These are phyloP conservation scores for Champsocephalus esox DNA, from an alignment of 2,797 vertebrate species.

Conservation along the genomic window DNA sequence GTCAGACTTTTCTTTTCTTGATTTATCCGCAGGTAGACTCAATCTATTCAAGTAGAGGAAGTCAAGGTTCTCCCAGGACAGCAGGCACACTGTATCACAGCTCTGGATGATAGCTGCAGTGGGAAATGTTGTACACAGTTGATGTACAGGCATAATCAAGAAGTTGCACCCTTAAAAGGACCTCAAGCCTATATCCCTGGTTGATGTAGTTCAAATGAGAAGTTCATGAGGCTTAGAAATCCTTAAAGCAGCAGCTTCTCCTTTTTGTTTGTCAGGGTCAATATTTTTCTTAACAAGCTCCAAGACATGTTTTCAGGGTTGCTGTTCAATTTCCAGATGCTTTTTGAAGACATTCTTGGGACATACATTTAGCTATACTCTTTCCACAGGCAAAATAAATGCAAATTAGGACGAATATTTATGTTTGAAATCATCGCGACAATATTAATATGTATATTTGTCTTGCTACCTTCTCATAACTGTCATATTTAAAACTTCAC, in stretches of 20 bases:
- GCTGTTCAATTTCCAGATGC: too few relatives aligned
- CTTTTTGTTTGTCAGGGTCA: conserved; percentile 4
- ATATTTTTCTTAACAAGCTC: conserved; percentile 1
- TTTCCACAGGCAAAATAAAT: too few relatives aligned
- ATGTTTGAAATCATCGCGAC: not conserved
- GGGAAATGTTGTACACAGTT: conserved; percentile 4
- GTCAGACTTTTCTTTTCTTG: not conserved
- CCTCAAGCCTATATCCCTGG: conserved; percentile 12
- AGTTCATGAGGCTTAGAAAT: conserved; percentile 24
- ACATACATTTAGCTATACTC: too few relatives aligned
- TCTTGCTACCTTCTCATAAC: not conserved
- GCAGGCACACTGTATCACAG: not conserved
- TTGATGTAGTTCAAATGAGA: not conserved
- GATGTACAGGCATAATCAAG: conserved; percentile 15
- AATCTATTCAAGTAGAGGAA: conserved; percentile 27
- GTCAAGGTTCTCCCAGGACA: conserved; percentile 32
- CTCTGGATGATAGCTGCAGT: conserved; percentile 3
- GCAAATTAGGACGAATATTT: too few relatives aligned
- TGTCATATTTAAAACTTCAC: not conserved
- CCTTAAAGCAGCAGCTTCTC: conserved; percentile 7
- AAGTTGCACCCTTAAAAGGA: not conserved
- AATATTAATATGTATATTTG: not conserved
- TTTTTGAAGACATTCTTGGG: too few relatives aligned
- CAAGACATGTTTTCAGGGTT: not conserved
- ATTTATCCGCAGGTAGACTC: conserved; percentile 34